Evolutionary conservation across 2,888 invertebrate species (phyloP).

Genomic region (Sympetrum striolatum): DNA sequence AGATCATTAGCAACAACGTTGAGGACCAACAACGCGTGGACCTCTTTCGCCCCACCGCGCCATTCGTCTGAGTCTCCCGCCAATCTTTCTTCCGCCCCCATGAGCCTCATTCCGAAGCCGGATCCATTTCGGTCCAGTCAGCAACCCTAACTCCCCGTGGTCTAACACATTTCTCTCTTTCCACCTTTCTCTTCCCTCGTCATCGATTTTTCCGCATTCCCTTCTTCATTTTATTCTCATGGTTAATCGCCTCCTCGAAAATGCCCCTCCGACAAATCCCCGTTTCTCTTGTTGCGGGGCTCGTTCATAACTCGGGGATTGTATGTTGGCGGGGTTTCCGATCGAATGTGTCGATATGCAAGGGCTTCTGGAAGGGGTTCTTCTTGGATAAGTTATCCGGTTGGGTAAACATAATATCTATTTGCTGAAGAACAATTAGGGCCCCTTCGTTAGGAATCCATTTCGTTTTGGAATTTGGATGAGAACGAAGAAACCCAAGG

Average conservation of each 20-base stretch:
- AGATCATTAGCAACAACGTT: conserved; percentile 40
- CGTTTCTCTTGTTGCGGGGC: neutral
- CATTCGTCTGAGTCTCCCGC: conserved; percentile 28
- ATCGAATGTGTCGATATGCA: neutral
- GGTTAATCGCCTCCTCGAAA: neutral
- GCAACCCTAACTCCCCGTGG: conserved; percentile 24
- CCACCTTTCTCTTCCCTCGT: neutral
- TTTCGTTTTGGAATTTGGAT: too few species aligned
- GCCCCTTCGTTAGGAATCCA: too few species aligned
- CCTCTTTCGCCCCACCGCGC: conserved; percentile 28
- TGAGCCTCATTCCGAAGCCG: conserved; percentile 36
- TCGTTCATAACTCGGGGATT: neutral
- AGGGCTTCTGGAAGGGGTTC: too few species aligned
- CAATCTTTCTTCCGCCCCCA: neutral
- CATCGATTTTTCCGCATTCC: neutral
- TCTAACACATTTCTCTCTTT: conserved; percentile 21
- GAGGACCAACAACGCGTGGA: conserved; percentile 34
- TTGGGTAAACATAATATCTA: too few species aligned
- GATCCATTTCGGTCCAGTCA: conserved; percentile 40
- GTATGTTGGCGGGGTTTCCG: neutral
- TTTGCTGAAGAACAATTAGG: too few species aligned
- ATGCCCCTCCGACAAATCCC: neutral
- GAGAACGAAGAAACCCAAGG: too few species aligned
- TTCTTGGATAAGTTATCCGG: too few species aligned
- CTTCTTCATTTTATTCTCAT: neutral